phyloP scores from a whole-genome alignment of 1,140 invertebrate genomes.

The Ladona fulva region DNA sequence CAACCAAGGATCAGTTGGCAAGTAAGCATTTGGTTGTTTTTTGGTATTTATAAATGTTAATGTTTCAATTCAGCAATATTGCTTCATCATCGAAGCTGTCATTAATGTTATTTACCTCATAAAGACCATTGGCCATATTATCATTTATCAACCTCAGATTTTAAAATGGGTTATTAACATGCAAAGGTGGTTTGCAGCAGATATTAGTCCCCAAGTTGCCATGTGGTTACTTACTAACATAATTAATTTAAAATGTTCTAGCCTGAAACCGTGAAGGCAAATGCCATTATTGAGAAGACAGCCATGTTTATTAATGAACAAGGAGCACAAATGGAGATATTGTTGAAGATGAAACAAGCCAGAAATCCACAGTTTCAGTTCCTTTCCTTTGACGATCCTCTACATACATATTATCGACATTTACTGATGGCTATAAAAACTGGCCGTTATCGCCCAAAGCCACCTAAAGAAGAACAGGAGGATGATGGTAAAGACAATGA shows the following conservation, averaged over 20 bases:
- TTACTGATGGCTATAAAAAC: slow-evolving; percentile 71
- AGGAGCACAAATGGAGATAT: slow-evolving; percentile 95
- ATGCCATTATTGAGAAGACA: slow-evolving; percentile 94
- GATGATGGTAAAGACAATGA: slow-evolving; percentile 36
- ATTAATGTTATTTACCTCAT: too few relatives aligned
- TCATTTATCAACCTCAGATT: too few relatives aligned
- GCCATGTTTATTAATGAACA: slow-evolving; percentile 87
- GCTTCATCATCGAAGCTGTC: too few relatives aligned
- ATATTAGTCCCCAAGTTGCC: not conserved
- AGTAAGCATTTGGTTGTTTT: too few relatives aligned
- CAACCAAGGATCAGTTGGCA: too few relatives aligned
- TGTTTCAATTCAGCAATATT: too few relatives aligned
- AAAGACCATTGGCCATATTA: too few relatives aligned
- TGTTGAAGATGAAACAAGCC: slow-evolving; percentile 93
- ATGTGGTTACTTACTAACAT: slow-evolving; percentile 18
- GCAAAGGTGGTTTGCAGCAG: too few relatives aligned
- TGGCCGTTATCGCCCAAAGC: slow-evolving; percentile 56
- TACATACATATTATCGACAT: slow-evolving; percentile 87
- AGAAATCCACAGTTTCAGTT: slow-evolving; percentile 91
- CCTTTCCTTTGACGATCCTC: slow-evolving; percentile 69
- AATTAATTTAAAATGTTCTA: slow-evolving; percentile 38
- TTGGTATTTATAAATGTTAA: too few relatives aligned
- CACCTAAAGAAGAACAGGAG: slow-evolving; percentile 43
- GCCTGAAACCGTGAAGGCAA: slow-evolving; percentile 86
- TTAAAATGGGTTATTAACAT: too few relatives aligned